These are phyloP conservation scores for Hirtodrosophila duncani DNA, from an alignment of 2,888 invertebrate genomes.

Conservation along the genomic window DNA sequence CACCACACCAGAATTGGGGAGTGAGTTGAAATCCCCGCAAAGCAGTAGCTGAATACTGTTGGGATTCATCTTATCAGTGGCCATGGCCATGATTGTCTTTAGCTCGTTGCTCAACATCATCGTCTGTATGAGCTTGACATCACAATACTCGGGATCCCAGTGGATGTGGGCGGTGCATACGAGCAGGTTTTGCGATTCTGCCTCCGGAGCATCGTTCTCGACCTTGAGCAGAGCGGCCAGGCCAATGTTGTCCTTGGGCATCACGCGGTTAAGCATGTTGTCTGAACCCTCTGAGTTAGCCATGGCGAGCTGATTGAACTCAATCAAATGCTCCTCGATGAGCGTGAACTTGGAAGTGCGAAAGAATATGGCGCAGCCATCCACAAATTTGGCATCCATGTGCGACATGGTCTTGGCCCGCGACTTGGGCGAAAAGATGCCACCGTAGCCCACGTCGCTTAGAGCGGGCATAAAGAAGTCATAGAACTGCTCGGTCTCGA, in stretches of 20 bases:
- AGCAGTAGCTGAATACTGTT: slow-evolving; percentile 93
- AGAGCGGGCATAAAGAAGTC: slow-evolving; percentile 97
- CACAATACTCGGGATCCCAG: slow-evolving; percentile 99
- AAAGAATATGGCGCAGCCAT: slow-evolving; percentile 99
- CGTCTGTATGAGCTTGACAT: slow-evolving; percentile 99
- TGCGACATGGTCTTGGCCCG: slow-evolving; percentile 99
- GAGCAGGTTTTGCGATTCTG: slow-evolving; percentile 89
- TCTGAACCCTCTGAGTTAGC: slow-evolving; percentile 98
- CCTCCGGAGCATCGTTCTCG: slow-evolving; percentile 96
- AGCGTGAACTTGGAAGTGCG: slow-evolving; percentile 95
- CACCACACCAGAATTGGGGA: slow-evolving; percentile 98
- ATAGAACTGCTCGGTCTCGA: slow-evolving; percentile 99
- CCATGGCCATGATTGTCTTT: slow-evolving; percentile 91
- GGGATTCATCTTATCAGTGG: slow-evolving; percentile 86
- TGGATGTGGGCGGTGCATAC: slow-evolving; percentile 99
- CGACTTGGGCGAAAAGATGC: slow-evolving; percentile 98
- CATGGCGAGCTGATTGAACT: slow-evolving; percentile 99
- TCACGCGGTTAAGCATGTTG: slow-evolving; percentile 98
- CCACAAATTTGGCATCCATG: slow-evolving; percentile 97
- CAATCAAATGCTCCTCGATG: slow-evolving; percentile 97
- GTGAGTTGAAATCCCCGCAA: slow-evolving; percentile 98
- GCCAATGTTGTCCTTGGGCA: slow-evolving; percentile 99
- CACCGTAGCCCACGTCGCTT: slow-evolving; percentile 93
- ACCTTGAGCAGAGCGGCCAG: slow-evolving; percentile 96
- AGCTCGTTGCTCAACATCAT: slow-evolving; percentile 99